Conservation (phyloP, 2,888 invertebrate genomes). For the Rhabditoides inermis region DNA sequence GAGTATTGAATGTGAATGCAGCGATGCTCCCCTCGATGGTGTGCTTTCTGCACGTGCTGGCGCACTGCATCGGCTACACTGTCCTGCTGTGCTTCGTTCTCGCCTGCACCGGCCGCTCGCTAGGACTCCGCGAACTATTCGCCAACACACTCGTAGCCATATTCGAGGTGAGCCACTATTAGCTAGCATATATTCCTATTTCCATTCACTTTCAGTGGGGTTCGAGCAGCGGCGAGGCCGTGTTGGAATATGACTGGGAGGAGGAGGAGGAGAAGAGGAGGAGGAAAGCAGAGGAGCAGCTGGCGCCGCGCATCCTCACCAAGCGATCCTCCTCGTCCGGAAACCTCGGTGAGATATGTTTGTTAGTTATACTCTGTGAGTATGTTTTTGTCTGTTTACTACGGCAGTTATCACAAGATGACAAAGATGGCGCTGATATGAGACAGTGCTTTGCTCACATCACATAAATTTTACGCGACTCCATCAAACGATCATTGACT, state of each 20-base stretch:
- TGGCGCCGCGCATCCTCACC: constrained; percentile 5
- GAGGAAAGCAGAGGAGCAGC: too few species aligned
- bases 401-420: too few species aligned
- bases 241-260: constrained; percentile 7
- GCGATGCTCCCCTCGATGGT: too few species aligned
- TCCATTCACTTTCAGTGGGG: constrained; percentile 31
- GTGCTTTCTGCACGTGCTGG: too few species aligned
- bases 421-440: too few species aligned
- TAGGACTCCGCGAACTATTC: constrained; percentile 78
- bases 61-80: constrained; percentile 59
- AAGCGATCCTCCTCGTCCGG: constrained; percentile 14
- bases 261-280: constrained; percentile 9
- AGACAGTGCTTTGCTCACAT: too few species aligned
- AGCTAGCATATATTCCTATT: background rate
- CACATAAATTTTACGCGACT: too few species aligned
- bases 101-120: constrained; percentile 82
- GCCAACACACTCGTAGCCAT: constrained; percentile 76
- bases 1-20: too few species aligned
- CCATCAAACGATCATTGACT: too few species aligned
- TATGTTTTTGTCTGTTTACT: too few species aligned
- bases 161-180: constrained; percentile 73
- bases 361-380: constrained; percentile 2
- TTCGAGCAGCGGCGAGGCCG: constrained; percentile 8
- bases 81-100: constrained; percentile 62
- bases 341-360: constrained; percentile 23